Base-by-base conservation (phyloP, 1,140 invertebrate genomes). In the Idris sp. region DNA sequence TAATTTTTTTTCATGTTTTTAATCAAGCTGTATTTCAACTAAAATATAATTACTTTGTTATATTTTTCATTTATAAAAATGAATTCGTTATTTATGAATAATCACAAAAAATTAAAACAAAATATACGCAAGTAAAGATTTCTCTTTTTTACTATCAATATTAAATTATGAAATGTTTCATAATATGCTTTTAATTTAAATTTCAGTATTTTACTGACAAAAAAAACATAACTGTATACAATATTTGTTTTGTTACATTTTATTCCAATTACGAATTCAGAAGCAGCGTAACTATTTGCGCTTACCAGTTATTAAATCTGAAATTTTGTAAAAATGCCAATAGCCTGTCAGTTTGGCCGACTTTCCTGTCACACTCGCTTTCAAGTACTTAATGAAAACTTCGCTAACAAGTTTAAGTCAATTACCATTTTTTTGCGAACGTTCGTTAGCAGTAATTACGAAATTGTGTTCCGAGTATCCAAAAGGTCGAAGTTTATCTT, bases 301-400 rank as follows among this genome's bases (percentile, higher is more conserved):
- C 35, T 40, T 8, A n/a, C 22, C 49, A 48, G 28, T 49, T 53
- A 43, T 58, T 43, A 30, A 51, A 58, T 64, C 51, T 72, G 58
- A 51, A 72, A 58, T 64, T 72, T 22, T 22, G 49, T 43, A 58
- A 64, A 72, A 72, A 64, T 44, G 59, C 59, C 68, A 72, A 72
- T 72, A 58, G 33, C 43, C 51, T 64, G 68, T 64, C 59, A 64
- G 68, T 72, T 58, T 19, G 41, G 35, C 44, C 58, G 51, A 64
- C 31, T 64, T 72, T 59, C 18, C 4, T 19, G 2, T 28, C 9
- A 16, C 31, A 33, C 44, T 48, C 33, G 43, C 51, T 54, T 58
- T 62, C 51, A 36, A 72, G 51, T 28, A 72, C 68, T 72, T 72
- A 72, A 64, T 72, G 58, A 41, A 72, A 72, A 72, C 35, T 72